Percentiles rank a stretch among this genome's conserved stretches.
These are phyloP conservation scores for Tryphoninae sp. DNA, from an alignment of 2,888 invertebrate species.

Conservation along the genomic window DNA sequence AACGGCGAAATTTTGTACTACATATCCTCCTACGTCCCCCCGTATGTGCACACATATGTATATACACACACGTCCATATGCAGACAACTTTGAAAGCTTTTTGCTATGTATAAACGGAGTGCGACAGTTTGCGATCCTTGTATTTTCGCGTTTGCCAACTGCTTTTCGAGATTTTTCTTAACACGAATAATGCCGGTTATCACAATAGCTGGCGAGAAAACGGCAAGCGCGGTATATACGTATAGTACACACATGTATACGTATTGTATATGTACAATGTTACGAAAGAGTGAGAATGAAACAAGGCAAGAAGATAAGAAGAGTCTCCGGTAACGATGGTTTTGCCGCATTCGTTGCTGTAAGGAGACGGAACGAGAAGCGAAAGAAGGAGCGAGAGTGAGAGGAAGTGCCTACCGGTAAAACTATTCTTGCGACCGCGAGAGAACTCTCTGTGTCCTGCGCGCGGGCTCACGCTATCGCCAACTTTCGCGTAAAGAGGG, in stretches of 20 bases:
- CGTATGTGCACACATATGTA: background rate
- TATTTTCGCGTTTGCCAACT: slow-evolving; percentile 57
- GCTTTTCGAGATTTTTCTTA: slow-evolving; percentile 72
- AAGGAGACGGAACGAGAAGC: slow-evolving; percentile 35
- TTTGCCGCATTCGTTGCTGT: slow-evolving; percentile 51
- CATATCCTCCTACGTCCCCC: slow-evolving; percentile 15
- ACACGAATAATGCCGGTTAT: slow-evolving; percentile 74
- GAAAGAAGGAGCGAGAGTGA: slow-evolving; percentile 27
- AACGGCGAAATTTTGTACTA: slow-evolving; percentile 51
- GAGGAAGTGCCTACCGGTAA: slow-evolving; percentile 19
- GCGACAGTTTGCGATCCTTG: slow-evolving; percentile 5
- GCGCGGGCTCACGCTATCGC: slow-evolving; percentile 70
- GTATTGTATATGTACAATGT: background rate
- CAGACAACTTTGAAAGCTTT: slow-evolving; percentile 18
- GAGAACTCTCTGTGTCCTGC: slow-evolving; percentile 51
- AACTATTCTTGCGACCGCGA: slow-evolving; percentile 58
- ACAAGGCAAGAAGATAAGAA: slow-evolving; percentile 53
- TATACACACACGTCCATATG: background rate
- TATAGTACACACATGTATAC: background rate
- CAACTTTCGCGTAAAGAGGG: slow-evolving; percentile 71
- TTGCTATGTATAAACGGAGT: slow-evolving; percentile 1
- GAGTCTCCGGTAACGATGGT: slow-evolving; percentile 50
- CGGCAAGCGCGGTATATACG: slow-evolving; percentile 21
- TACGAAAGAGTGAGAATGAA: slow-evolving; percentile 45
- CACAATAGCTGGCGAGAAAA: slow-evolving; percentile 71